Conservation (phyloP, 1,140 invertebrate genomes). For the Hylaeus anthracinus region DNA sequence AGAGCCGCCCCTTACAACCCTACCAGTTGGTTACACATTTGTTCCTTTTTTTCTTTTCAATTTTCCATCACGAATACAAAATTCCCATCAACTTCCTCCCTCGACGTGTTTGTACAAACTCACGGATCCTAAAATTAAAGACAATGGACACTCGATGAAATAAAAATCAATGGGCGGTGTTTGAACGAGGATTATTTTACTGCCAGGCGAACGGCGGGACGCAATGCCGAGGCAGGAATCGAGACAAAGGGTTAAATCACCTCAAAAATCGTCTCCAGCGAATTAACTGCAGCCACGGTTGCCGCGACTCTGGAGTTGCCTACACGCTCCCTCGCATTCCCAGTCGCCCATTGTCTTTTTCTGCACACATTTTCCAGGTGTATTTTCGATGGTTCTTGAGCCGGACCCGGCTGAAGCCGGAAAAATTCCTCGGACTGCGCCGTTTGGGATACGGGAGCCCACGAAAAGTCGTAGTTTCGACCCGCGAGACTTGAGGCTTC, state of each 20-base stretch:
- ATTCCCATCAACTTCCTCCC: too few species aligned
- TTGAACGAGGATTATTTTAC: too few species aligned
- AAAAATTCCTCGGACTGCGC: constrained; percentile 64
- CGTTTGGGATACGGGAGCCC: constrained; percentile 46
- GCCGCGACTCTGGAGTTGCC: not conserved
- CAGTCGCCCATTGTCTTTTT: constrained; percentile 15
- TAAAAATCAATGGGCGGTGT: too few species aligned
- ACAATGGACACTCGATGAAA: too few species aligned
- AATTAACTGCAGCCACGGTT: not conserved
- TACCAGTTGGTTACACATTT: too few species aligned
- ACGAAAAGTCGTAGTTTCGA: constrained; percentile 60
- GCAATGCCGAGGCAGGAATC: not conserved
- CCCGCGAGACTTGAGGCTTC: constrained; percentile 37
- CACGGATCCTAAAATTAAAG: too few species aligned
- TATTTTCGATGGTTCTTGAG: constrained; percentile 19
- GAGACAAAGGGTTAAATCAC: constrained; percentile 10
- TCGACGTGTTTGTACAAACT: too few species aligned
- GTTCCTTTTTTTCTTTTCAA: too few species aligned
- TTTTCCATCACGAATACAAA: too few species aligned
- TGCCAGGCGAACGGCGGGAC: not conserved
- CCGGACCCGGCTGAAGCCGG: constrained; percentile 64
- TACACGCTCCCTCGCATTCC: not conserved
- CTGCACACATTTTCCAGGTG: constrained; percentile 22
- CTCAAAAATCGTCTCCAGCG: constrained; percentile 2
- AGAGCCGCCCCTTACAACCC: too few species aligned